Percentiles rank a stretch among this genome's conserved stretches.
phyloP scores from a whole-genome alignment of 2,888 invertebrate species.

The Rhagonycha lutea region DNA sequence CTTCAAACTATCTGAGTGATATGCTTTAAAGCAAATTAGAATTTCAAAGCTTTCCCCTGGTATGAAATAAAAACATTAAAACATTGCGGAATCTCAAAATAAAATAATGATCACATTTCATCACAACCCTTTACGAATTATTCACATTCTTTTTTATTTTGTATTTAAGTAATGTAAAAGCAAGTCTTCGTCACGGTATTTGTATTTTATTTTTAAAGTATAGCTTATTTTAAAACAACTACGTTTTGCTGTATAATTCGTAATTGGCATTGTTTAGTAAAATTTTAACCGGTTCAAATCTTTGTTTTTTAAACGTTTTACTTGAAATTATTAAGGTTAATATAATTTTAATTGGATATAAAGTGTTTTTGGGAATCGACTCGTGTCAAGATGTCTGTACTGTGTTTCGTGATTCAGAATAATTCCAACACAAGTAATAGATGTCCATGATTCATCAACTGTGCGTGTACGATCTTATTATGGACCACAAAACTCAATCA shows the following conservation, averaged over 20 bases:
- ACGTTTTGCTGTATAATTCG: not conserved
- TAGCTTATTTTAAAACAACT: not conserved
- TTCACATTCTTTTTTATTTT: too few relatives aligned
- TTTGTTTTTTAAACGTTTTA: not conserved
- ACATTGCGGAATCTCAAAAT: not conserved
- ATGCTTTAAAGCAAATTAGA: too few relatives aligned
- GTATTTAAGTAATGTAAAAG: not conserved
- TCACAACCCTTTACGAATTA: not conserved
- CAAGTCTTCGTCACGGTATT: not conserved
- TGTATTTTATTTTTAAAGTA: not conserved
- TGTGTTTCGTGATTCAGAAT: not conserved
- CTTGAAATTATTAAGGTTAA: not conserved
- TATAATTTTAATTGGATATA: not conserved
- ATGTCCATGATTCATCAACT: not conserved
- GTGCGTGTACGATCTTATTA: not conserved
- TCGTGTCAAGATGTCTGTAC: not conserved
- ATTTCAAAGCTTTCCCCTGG: too few relatives aligned
- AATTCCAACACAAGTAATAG: not conserved
- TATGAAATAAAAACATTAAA: not conserved
- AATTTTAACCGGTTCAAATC: not conserved
- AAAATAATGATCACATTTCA: not conserved
- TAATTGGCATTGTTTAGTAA: not conserved
- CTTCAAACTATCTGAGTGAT: too few relatives aligned
- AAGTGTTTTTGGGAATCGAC: not conserved
- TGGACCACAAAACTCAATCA: not conserved